phyloP scores from a whole-genome alignment of 2,797 vertebrate genomes.

The Tapirus indicus region DNA sequence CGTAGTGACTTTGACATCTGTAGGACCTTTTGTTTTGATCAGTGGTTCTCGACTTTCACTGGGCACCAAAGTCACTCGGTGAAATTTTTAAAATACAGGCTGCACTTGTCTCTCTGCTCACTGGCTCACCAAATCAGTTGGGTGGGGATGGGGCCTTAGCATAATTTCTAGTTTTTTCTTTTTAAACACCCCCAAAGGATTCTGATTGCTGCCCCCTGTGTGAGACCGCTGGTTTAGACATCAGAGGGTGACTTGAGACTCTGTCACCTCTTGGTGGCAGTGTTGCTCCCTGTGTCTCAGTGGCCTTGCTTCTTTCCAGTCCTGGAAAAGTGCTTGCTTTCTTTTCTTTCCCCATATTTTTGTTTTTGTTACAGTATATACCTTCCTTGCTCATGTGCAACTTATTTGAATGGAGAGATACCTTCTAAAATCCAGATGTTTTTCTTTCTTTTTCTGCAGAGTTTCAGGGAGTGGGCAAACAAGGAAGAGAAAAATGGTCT shows the following conservation, averaged over 20 bases:
- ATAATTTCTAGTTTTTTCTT: neutral
- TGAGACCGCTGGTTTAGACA: neutral
- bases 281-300: slow-evolving; percentile 57
- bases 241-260: neutral
- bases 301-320: neutral
- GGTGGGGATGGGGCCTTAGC: neutral
- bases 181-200: neutral
- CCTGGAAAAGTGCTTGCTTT: neutral
- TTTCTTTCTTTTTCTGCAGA: neutral
- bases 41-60: neutral
- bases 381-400: neutral
- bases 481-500: neutral
- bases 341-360: neutral
- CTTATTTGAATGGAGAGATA: neutral
- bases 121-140: neutral
- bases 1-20: neutral
- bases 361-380: neutral
- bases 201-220: neutral
- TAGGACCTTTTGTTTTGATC: neutral
- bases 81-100: fast-evolving
- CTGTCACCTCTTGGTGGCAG: slow-evolving; percentile 70
- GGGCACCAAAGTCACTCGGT: neutral
- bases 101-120: neutral
- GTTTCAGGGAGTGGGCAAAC: neutral
- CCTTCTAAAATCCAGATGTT: slow-evolving; percentile 12